These are phyloP conservation scores for Athrips mouffetella DNA, from an alignment of 2,888 invertebrate species.

Conservation along the genomic window DNA sequence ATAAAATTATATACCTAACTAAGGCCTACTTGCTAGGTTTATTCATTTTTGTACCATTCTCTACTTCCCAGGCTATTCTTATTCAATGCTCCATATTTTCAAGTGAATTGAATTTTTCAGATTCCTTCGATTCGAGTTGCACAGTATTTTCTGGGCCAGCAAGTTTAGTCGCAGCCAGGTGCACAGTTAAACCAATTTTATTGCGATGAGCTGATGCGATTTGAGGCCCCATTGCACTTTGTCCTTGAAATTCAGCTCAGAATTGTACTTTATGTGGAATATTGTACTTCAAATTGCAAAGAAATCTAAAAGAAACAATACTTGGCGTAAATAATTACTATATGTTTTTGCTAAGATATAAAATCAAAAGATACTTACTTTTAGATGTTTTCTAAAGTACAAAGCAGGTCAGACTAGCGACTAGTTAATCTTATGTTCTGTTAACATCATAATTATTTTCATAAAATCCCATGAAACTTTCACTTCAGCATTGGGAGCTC, in stretches of 20 bases:
- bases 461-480: too few relatives aligned
- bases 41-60: too few relatives aligned
- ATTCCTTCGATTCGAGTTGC: too few relatives aligned
- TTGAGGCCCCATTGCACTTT: constrained; percentile 26
- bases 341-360: background rate
- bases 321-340: background rate
- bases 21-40: background rate
- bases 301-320: too few relatives aligned
- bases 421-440: too few relatives aligned
- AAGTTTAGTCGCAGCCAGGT: constrained; percentile 19
- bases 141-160: constrained; percentile 1
- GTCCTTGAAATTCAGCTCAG: constrained; percentile 14
- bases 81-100: background rate
- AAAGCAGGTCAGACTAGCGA: too few relatives aligned
- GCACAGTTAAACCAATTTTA: constrained; percentile 25
- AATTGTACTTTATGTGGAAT: background rate
- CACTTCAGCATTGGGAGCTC: too few relatives aligned
- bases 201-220: constrained; percentile 24
- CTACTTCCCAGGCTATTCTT: background rate
- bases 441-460: too few relatives aligned
- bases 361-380: too few relatives aligned
- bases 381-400: too few relatives aligned
- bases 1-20: background rate
- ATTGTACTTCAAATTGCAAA: too few relatives aligned
- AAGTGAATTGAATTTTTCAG: background rate